phyloP scores from a whole-genome alignment of 2,888 invertebrate genomes.

The Drosophila tanythrix region DNA sequence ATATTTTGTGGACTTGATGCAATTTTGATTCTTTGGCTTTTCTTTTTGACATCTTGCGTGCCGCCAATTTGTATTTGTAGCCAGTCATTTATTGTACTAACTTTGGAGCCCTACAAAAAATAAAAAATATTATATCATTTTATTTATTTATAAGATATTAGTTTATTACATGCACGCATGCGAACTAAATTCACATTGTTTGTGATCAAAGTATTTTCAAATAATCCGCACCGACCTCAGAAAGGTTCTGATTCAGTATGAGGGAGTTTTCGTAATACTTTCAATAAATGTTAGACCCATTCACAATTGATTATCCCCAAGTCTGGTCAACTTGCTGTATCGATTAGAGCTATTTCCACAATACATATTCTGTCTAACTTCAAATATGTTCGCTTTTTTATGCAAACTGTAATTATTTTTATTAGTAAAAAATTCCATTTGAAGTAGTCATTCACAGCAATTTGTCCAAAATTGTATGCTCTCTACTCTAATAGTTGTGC shows the following conservation, averaged over 20 bases:
- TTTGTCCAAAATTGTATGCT: background rate
- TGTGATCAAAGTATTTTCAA: background rate
- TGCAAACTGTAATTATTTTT: background rate
- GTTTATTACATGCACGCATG: background rate
- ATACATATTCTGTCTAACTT: background rate
- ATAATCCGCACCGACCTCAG: background rate
- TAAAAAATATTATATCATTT: background rate
- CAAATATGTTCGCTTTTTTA: background rate
- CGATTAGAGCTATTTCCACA: background rate
- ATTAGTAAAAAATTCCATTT: background rate
- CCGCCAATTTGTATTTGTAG: conserved; percentile 87
- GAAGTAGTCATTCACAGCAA: background rate
- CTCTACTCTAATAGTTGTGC: background rate
- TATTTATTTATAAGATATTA: background rate
- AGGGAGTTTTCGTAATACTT: background rate
- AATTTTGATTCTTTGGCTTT: conserved; percentile 84
- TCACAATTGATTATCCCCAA: background rate
- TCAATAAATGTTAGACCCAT: background rate
- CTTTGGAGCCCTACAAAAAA: conserved; percentile 86
- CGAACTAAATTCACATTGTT: background rate
- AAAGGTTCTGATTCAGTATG: background rate
- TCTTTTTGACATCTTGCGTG: conserved; percentile 85
- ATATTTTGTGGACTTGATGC: conserved; percentile 90
- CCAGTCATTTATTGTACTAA: conserved; percentile 87
- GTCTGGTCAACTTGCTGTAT: background rate